Conservation (phyloP, 2,113 vertebrate species). For the Hippopotamus amphibius region DNA sequence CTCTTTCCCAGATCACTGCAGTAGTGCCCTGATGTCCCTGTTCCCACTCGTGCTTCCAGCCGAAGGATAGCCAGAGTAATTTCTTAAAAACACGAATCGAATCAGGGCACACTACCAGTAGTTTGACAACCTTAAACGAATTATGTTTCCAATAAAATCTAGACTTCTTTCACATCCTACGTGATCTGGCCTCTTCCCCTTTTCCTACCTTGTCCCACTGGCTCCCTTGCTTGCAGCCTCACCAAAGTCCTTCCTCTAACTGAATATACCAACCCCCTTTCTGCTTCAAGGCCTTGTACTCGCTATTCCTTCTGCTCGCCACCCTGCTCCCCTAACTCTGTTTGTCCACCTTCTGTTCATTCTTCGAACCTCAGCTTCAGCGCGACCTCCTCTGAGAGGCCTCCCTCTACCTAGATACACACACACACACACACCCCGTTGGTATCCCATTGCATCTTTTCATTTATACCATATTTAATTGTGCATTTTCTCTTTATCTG, state of each 20-base stretch:
- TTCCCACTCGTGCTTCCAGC: not conserved
- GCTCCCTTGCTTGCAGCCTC: not conserved
- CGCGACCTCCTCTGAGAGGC: not conserved
- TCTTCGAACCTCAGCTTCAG: not conserved
- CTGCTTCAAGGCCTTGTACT: not conserved
- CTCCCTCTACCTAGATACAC: not conserved
- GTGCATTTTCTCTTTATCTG: not conserved
- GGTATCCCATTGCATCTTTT: not conserved
- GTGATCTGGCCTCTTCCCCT: not conserved
- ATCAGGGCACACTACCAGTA: not conserved
- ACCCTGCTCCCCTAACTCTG: not conserved
- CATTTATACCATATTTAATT: not conserved
- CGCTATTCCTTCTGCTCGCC: not conserved
- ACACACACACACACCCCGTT: not conserved
- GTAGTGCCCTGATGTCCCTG: not conserved
- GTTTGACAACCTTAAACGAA: not conserved
- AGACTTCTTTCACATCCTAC: not conserved
- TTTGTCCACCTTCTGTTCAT: not conserved
- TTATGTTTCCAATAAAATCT: not conserved
- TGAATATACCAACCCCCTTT: not conserved
- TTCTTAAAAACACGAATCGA: not conserved
- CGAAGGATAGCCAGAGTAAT: not conserved
- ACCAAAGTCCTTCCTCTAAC: not conserved
- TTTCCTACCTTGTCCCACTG: not conserved
- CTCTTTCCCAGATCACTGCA: not conserved